These are phyloP conservation scores for Sebastes minor DNA, from an alignment of 2,797 vertebrate species.

Conservation along the genomic window DNA sequence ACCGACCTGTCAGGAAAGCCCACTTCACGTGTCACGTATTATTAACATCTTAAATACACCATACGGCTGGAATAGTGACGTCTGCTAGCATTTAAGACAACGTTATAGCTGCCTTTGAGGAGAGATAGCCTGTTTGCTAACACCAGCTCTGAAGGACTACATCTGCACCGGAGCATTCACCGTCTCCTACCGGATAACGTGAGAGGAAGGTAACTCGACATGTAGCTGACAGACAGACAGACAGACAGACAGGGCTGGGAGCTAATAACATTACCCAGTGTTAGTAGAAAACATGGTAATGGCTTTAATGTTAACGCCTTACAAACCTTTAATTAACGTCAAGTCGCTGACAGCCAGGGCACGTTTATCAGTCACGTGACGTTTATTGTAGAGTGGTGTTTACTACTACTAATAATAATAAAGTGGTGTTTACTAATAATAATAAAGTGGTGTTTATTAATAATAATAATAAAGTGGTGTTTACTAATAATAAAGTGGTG, in stretches of 20 bases:
- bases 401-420: not conserved
- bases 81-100: not conserved
- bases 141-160: not conserved
- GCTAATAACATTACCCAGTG: too few species aligned
- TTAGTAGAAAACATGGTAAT: too few species aligned
- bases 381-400: conserved; percentile 8
- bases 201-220: not conserved
- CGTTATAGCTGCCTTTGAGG: not conserved
- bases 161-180: not conserved
- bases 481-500: too few species aligned
- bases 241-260: too few species aligned
- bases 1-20: not conserved
- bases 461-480: too few species aligned
- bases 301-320: not conserved
- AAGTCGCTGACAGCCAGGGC: not conserved
- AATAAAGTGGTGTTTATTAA: too few species aligned
- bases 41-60: not conserved
- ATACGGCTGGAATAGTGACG: rapidly evolving
- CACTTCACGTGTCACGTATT: rapidly evolving
- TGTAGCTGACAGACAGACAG: not conserved
- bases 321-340: not conserved
- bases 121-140: not conserved
- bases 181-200: not conserved
- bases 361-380: conserved; percentile 23
- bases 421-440: too few species aligned